Base-by-base conservation (phyloP, 2,797 vertebrate genomes). In the Enteromius fasciolatus region DNA sequence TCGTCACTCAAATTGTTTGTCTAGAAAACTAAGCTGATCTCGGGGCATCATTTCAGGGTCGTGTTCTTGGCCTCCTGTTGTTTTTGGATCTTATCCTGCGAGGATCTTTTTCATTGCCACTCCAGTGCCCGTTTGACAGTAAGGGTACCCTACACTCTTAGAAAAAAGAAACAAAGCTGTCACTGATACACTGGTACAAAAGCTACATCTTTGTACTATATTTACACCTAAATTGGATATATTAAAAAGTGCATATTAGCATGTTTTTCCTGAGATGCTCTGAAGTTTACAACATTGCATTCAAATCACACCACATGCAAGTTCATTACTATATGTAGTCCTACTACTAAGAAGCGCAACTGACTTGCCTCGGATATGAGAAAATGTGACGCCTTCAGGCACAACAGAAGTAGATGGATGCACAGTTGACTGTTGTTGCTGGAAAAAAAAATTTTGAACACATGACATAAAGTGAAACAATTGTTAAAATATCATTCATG, bases 1-100 rank as follows among this genome's bases (percentile, higher is more conserved):
- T 76, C 28, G 44, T 82, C 66, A 33, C 76, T 31, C 70, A 39
- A 57, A 67, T 64, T 91, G 90, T 91, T 92, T 90, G 87, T 31
- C 28, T 41, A 89, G 90, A 82, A 92, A 93, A 85, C 25, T 50
- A 87, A 93, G 86, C 84, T 63, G 76, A 84, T 87, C 87, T 86
- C 86, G 86, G 83, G 84, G n/a, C 81, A 67, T 86, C 84, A 78
- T 83, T 79, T 84, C 83, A 78, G 83, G 80, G 84, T 66, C 31
- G 23, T 79, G 72, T 84, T 82, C 68, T 52, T 81, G 52, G 78
- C 76, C 76, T 85, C 50, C 31, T 92, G 89, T 90, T 90, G 89
- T 86, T 86, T 69, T 90, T 91, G 88, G 84, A 88, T 82, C 41
- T 82, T 68, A 57, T 84, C 83, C 86, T 85, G 64, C 39, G 17